These are phyloP conservation scores for Sthenelais limicola DNA, from an alignment of 2,888 invertebrate genomes.

Conservation along the genomic window DNA sequence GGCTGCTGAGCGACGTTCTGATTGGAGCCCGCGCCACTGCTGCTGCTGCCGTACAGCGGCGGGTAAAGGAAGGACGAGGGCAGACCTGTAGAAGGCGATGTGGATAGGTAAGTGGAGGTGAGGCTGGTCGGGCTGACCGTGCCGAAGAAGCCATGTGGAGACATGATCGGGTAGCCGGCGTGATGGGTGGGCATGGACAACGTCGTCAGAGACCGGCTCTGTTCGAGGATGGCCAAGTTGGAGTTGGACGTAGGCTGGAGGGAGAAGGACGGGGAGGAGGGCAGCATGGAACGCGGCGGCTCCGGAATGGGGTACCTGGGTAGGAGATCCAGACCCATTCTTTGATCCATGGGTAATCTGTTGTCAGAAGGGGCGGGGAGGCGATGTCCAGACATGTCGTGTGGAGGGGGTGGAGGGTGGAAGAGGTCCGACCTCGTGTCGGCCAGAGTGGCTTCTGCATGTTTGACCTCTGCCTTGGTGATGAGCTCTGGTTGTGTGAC, in stretches of 20 bases:
- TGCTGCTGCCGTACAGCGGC: conserved; percentile 58
- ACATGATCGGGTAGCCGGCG: conserved; percentile 55
- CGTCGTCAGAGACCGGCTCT: conserved; percentile 52
- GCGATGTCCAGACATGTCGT: background rate
- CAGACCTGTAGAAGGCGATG: conserved; percentile 58
- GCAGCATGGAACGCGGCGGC: conserved; percentile 9
- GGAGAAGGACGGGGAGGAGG: conserved; percentile 31
- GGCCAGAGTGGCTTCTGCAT: background rate
- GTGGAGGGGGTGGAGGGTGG: conserved; percentile 16
- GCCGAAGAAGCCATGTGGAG: conserved; percentile 56
- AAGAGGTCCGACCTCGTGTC: conserved; percentile 19
- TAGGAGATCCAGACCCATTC: conserved; percentile 32
- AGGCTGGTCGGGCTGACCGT: conserved; percentile 55
- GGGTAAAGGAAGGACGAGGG: conserved; percentile 68
- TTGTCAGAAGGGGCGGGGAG: background rate
- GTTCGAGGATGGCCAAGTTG: conserved; percentile 42
- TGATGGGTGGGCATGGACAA: conserved; percentile 53
- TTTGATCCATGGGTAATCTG: background rate
- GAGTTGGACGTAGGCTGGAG: conserved; percentile 24
- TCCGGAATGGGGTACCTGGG: conserved; percentile 24
- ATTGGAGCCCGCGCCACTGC: background rate
- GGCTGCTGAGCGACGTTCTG: too few species aligned
- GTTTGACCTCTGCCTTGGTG: conserved; percentile 18
- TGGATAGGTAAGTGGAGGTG: conserved; percentile 60
- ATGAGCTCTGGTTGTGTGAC: conserved; percentile 24